These are phyloP conservation scores for Camptogramma bilineatum DNA, from an alignment of 2,888 invertebrate species.

Conservation along the genomic window DNA sequence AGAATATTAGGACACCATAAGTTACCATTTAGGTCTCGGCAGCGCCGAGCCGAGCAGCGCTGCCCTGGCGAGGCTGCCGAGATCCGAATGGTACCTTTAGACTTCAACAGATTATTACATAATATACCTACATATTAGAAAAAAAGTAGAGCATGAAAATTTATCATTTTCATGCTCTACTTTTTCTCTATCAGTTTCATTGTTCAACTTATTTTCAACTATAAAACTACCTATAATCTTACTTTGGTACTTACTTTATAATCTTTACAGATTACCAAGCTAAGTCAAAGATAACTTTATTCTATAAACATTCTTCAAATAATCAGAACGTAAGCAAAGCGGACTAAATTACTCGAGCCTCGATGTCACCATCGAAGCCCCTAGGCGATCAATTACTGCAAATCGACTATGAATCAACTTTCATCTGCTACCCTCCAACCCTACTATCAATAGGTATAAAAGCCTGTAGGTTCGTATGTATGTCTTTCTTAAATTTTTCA, in stretches of 20 bases:
- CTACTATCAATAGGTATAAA: background rate
- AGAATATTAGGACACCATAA: too few relatives aligned
- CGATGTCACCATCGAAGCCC: constrained; percentile 51
- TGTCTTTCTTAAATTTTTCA: background rate
- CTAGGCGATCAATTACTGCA: constrained; percentile 71
- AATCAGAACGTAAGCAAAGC: constrained; percentile 38
- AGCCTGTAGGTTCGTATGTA: background rate
- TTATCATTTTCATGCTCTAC: too few relatives aligned
- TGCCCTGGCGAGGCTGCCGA: too few relatives aligned
- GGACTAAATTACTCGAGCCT: constrained; percentile 41
- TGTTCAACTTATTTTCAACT: background rate
- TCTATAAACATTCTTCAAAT: constrained; percentile 9
- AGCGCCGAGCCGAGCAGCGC: too few relatives aligned
- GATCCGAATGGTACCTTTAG: too few relatives aligned
- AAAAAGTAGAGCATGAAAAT: too few relatives aligned
- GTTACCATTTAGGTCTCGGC: too few relatives aligned
- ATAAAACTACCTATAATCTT: background rate
- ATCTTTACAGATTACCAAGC: background rate
- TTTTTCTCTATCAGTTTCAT: background rate
- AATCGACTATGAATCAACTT: constrained; percentile 71
- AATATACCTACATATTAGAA: too few relatives aligned
- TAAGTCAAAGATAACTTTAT: background rate
- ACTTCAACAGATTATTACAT: too few relatives aligned
- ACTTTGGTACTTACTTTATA: background rate
- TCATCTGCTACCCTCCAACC: constrained; percentile 50